Base-by-base conservation (phyloP, 2,113 vertebrate species). In the Chascanopsetta lugubris region DNA sequence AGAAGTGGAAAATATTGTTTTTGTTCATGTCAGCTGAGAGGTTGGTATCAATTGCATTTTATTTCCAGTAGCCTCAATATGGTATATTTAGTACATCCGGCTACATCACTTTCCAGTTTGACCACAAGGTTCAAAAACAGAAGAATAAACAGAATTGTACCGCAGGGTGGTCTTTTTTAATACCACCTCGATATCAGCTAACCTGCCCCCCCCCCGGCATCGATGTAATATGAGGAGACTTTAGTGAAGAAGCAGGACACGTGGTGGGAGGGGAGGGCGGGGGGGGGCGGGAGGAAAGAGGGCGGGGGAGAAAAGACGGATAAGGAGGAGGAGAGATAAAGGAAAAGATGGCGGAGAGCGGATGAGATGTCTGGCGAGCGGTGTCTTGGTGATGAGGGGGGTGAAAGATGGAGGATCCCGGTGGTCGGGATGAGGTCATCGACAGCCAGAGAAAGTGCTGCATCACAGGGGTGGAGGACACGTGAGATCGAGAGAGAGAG, bases 391-490 rank as follows among this genome's bases (percentile, higher is more conserved):
- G 38, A 40, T 7, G 1, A 24, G 12, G 10, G 27, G 53, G 13
- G 8, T 25, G 12, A 67, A 18, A 5, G 57, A 46, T 24, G 30
- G 54, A 59, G 59, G 8, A 60, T 42, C 55, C 26, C 26, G 25
- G 46, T 13, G 36, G 55, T 72, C 36, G 46, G 38, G 65, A 65
- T 72, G 72, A 80, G 21, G 22, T 58, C 78, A 76, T 80, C 71
- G n/a, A n/a, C n/a, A 21, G 49, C 46, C 49, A 58, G 77, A 59
- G 67, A 75, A 82, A 80, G 70, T 77, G 81, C 85, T 62, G 77
- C 79, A 82, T 87, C 86, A 88, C 58, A 58, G 59, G 54, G 60
- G 61, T 57, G 13, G 43, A 56, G 10, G 49, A 53, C 71, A 69
- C 9, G 64, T 66, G 77, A 75, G 46, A 59, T 18, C 17, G 25